Evolutionary conservation across 2,797 vertebrate species (phyloP).

Genomic region (Phaenicophaeus curvirostris): DNA sequence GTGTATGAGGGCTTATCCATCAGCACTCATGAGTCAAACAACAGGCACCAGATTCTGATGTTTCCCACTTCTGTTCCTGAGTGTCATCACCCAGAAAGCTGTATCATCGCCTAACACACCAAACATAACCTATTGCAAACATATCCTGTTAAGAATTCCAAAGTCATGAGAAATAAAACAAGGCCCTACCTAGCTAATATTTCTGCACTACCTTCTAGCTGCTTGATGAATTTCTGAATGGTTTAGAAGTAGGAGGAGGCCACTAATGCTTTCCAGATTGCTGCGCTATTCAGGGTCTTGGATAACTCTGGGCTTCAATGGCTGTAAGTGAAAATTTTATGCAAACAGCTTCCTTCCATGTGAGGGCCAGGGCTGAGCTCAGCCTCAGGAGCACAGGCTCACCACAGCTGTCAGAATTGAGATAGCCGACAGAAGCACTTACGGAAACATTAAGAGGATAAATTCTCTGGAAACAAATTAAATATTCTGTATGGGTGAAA

Average conservation of each 20-base stretch:
- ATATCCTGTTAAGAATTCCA: background rate
- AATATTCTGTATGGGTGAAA: background rate
- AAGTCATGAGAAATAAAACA: background rate
- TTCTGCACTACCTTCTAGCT: background rate
- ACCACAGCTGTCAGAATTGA: background rate
- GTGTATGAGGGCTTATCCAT: background rate
- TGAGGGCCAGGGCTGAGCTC: background rate
- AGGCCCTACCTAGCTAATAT: background rate
- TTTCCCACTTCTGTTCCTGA: too few relatives aligned
- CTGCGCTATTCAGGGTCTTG: background rate
- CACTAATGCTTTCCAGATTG: background rate
- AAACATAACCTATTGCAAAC: background rate
- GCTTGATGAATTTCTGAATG: background rate
- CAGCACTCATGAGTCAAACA: too few relatives aligned
- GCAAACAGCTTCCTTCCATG: background rate
- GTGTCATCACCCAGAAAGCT: too few relatives aligned
- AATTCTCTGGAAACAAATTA: background rate
- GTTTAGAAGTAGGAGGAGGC: background rate
- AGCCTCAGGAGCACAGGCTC: background rate
- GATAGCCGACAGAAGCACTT: background rate
- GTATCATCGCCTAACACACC: too few relatives aligned
- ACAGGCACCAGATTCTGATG: too few relatives aligned
- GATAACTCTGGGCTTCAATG: background rate
- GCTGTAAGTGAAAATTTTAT: background rate
- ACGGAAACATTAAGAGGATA: background rate